A percentile compares a stretch with the other conserved stretches of the same genome.
Evolutionary conservation across 2,113 vertebrate species (phyloP).

Genomic region (Sminthopsis crassicaudata): DNA sequence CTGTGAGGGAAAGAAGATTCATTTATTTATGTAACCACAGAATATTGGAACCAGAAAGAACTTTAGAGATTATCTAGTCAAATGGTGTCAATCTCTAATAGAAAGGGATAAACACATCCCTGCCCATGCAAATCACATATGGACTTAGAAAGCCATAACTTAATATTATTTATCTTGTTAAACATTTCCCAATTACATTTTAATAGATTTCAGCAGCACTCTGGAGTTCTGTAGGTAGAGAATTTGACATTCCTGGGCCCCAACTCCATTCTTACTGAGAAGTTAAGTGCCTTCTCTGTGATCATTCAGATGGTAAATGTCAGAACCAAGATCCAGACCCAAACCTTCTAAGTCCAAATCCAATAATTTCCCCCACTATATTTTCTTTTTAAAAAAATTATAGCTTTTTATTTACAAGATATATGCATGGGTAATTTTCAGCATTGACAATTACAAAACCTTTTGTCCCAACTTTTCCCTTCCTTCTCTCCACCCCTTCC

Average conservation of each 20-base stretch:
- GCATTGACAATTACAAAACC: too few species aligned
- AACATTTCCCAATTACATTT: background rate
- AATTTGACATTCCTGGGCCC: background rate
- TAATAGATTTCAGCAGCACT: background rate
- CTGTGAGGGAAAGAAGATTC: background rate
- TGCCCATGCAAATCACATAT: background rate
- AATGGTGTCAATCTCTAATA: background rate
- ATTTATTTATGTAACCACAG: background rate
- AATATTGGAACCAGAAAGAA: background rate
- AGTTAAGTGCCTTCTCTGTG: background rate
- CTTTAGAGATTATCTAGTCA: background rate
- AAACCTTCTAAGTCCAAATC: background rate
- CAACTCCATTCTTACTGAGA: background rate
- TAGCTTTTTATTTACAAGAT: too few species aligned
- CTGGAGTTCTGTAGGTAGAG: background rate
- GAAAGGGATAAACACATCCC: background rate
- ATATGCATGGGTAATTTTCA: too few species aligned
- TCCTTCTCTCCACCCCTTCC: too few species aligned
- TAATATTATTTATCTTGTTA: background rate
- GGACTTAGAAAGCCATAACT: background rate
- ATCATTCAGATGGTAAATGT: background rate
- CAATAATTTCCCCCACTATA: background rate
- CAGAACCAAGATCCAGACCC: background rate
- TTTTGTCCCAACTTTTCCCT: too few species aligned
- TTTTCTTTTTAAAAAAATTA: too few species aligned